Evolutionary conservation across 2,888 invertebrate genomes (phyloP).

Genomic region (Tipula lateralis): DNA sequence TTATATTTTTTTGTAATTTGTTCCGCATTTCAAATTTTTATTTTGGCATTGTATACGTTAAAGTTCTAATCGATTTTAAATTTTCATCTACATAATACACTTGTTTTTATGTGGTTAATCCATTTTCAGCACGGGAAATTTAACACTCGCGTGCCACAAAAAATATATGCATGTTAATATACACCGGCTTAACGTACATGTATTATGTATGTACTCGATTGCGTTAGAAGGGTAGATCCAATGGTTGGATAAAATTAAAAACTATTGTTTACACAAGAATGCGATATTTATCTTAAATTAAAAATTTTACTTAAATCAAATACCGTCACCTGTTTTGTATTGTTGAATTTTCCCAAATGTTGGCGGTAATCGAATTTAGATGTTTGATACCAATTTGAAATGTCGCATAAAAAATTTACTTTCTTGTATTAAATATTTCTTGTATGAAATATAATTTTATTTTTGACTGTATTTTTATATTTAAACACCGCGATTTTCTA

Average conservation of each 20-base stretch:
- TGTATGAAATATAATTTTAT: too few relatives aligned
- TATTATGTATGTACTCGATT: not conserved
- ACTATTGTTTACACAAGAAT: not conserved
- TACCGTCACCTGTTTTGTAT: not conserved
- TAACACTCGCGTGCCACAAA: not conserved
- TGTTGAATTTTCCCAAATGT: not conserved
- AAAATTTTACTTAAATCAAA: not conserved
- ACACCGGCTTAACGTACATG: not conserved
- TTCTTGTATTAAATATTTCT: too few relatives aligned
- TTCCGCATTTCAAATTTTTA: not conserved
- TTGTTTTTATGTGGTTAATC: constrained; percentile 11
- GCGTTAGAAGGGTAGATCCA: not conserved
- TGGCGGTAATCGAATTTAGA: not conserved
- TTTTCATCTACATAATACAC: not conserved
- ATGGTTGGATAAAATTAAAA: not conserved
- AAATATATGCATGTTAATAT: not conserved
- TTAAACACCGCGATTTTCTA: too few relatives aligned
- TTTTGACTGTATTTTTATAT: too few relatives aligned
- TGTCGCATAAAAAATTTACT: too few relatives aligned
- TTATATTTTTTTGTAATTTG: not conserved
- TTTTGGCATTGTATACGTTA: not conserved
- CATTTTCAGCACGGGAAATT: not conserved
- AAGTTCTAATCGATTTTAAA: not conserved
- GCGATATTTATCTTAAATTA: not conserved
- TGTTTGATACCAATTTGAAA: too few relatives aligned